These are phyloP conservation scores for Crotalus tigris DNA, from an alignment of 2,113 vertebrate species.

Conservation along the genomic window DNA sequence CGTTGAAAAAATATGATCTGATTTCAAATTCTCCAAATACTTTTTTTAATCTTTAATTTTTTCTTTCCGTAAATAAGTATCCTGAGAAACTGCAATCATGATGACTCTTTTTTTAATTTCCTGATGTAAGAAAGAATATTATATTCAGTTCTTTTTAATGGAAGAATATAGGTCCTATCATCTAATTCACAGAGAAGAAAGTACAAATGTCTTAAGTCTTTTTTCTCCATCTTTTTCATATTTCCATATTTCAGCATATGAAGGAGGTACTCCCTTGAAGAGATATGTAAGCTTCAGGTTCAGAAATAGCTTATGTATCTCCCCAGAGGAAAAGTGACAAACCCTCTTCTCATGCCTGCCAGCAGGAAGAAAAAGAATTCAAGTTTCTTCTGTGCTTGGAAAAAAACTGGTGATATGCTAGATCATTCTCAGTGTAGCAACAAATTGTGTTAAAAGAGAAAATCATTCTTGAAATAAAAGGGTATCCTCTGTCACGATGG, in stretches of 20 bases:
- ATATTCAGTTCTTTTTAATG: not conserved
- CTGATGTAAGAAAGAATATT: not conserved
- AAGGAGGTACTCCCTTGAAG: not conserved
- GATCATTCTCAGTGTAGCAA: slow-evolving; percentile 17
- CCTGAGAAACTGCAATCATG: not conserved
- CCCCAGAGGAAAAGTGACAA: not conserved
- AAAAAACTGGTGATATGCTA: not conserved
- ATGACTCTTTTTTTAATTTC: not conserved
- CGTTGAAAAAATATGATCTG: not conserved
- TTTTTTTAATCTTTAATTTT: not conserved
- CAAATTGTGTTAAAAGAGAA: slow-evolving; percentile 32
- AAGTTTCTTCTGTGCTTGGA: not conserved
- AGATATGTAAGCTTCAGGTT: not conserved
- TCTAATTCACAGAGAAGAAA: not conserved
- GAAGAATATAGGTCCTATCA: not conserved
- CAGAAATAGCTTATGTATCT: not conserved
- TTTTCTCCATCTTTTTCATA: not conserved
- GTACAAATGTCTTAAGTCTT: not conserved
- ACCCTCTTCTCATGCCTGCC: not conserved
- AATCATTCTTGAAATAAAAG: slow-evolving; percentile 30
- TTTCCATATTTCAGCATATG: not conserved
- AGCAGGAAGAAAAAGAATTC: not conserved
- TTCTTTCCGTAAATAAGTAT: not conserved
- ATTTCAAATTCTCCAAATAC: not conserved
- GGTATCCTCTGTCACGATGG: not conserved